phyloP scores from a whole-genome alignment of 2,113 vertebrate species.

The Dolichotis patagonum region DNA sequence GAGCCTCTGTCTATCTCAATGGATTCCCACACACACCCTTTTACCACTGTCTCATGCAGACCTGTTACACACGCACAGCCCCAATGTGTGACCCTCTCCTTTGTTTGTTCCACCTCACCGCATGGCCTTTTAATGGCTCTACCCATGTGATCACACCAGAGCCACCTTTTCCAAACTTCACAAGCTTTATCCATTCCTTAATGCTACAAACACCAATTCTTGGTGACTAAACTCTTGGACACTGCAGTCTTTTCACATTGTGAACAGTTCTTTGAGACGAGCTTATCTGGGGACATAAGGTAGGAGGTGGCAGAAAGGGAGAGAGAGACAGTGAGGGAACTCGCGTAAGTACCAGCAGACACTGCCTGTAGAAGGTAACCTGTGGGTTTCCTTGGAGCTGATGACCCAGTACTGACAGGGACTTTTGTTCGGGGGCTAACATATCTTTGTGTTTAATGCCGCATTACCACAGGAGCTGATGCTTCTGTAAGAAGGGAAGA shows the following conservation, averaged over 20 bases:
- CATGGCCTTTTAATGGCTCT: background rate
- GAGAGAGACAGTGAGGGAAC: background rate
- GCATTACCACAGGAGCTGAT: too few relatives aligned
- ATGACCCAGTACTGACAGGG: background rate
- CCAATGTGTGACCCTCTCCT: fast-evolving
- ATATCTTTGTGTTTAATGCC: too few relatives aligned
- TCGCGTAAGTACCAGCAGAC: background rate
- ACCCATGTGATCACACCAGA: background rate
- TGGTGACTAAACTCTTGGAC: background rate
- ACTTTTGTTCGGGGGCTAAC: background rate
- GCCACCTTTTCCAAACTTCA: background rate
- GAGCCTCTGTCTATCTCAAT: background rate
- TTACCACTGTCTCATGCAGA: too few relatives aligned
- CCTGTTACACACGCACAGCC: background rate
- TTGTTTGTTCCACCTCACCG: too few relatives aligned
- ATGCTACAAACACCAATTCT: background rate
- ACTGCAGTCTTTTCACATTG: background rate
- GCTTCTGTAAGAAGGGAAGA: background rate
- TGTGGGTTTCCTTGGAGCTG: too few relatives aligned
- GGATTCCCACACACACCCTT: background rate
- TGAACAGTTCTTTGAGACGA: background rate
- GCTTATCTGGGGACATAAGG: background rate
- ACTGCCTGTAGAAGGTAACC: background rate
- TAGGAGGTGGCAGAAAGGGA: background rate
- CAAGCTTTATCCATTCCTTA: background rate